Evolutionary conservation across 2,888 invertebrate genomes (phyloP), one percentile per base, ranked within the genome.

Genomic region (Baronia brevicornis): DNA sequence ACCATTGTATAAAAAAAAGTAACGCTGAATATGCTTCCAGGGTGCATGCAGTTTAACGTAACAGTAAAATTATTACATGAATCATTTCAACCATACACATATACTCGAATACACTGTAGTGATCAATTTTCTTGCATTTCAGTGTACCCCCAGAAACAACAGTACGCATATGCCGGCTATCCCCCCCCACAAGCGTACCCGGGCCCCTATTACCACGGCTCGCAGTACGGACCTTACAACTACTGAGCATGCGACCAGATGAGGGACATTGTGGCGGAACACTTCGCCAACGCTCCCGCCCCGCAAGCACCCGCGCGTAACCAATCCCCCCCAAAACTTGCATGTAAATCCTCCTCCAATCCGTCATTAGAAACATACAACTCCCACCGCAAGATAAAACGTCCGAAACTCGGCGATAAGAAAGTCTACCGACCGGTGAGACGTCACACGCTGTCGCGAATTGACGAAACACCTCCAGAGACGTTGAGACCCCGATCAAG

Each of bases 71-170:
- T 18, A 9, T 6, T 6, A 9, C 7, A 10, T 27, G 4, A 9
- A 3, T 23, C n/a, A 6, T 23, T n/a, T n/a, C n/a, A n/a, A n/a
- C n/a, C n/a, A n/a, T n/a, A n/a, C n/a, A n/a, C n/a, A n/a, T n/a
- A n/a, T n/a, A n/a, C n/a, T n/a, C n/a, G n/a, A n/a, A n/a, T n/a
- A n/a, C n/a, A n/a, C n/a, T n/a, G n/a, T n/a, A n/a, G n/a, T n/a
- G n/a, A n/a, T n/a, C n/a, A n/a, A n/a, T n/a, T 13, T 32, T 28
- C 5, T 4, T 13, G 15, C 18, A 26, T 43, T 84, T 24, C 88
- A 94, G 96, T 96, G 58, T 96, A 96, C 84, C 96, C 96, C 29
- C 96, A 96, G 77, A 96, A 96, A 79, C 95, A 96, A 71, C 95
- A 94, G 52, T 94, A 95, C 65, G 94, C 95, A 7, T 96, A 95